phyloP scores from a whole-genome alignment of 2,888 invertebrate genomes.

The Thalpophila matura region DNA sequence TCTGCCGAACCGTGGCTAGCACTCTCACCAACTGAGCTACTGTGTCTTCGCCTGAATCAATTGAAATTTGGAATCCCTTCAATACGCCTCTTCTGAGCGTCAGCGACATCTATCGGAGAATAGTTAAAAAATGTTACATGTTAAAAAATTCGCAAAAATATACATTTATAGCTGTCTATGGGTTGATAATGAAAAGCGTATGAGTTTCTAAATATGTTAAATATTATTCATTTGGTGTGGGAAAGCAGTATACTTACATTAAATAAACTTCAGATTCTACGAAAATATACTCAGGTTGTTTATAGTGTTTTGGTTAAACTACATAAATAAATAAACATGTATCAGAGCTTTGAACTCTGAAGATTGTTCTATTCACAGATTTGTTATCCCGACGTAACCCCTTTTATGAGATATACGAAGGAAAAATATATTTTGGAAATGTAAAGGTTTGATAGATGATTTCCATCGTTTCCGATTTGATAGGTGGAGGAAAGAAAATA shows the following conservation, averaged over 20 bases:
- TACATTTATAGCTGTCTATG: too few relatives aligned
- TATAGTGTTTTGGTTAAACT: slow-evolving; percentile 31
- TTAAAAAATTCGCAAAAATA: too few relatives aligned
- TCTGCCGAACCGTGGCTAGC: too few relatives aligned
- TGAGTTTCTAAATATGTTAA: not conserved
- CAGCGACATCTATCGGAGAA: too few relatives aligned
- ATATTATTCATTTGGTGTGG: not conserved
- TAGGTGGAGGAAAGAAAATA: slow-evolving; percentile 36
- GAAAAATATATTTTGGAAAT: slow-evolving; percentile 41
- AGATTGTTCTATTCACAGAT: slow-evolving; percentile 45
- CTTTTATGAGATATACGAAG: slow-evolving; percentile 43
- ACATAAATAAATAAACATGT: slow-evolving; percentile 48
- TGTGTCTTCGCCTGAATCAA: too few relatives aligned
- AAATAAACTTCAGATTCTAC: slow-evolving; percentile 15
- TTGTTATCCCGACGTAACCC: slow-evolving; percentile 45
- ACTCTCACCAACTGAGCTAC: too few relatives aligned
- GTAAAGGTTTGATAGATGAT: slow-evolving; percentile 53
- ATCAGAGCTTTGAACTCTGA: slow-evolving; percentile 43
- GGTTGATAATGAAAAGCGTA: not conserved
- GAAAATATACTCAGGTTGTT: slow-evolving; percentile 14
- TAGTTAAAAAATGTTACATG: too few relatives aligned
- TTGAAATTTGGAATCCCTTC: too few relatives aligned
- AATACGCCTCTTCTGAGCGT: too few relatives aligned
- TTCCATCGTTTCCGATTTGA: slow-evolving; percentile 39
- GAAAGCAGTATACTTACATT: not conserved